Percentiles rank a stretch among this genome's conserved stretches.
Conservation (phyloP, 2,888 invertebrate species). For the Cerceris ruficornis region DNA sequence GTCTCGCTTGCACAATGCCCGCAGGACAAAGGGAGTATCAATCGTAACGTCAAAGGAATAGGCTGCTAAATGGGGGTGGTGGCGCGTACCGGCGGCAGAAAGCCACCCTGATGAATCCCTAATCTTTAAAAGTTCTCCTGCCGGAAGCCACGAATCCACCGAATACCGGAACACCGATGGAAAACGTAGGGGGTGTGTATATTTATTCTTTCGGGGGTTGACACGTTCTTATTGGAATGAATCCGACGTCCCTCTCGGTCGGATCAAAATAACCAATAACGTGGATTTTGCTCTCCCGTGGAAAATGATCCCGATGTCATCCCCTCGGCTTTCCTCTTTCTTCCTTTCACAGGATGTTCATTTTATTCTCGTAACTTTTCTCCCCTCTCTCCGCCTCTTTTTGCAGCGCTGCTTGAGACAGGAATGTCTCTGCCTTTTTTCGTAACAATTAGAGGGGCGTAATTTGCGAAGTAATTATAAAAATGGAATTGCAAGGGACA, state of each 20-base stretch:
- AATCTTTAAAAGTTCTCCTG: conserved; percentile 30
- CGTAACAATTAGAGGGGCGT: no score
- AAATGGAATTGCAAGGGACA: no score
- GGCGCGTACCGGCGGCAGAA: conserved; percentile 2
- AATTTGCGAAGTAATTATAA: no score
- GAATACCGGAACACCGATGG: neutral
- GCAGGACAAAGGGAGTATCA: conserved; percentile 52
- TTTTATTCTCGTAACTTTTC: neutral
- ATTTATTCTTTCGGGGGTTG: conserved; percentile 26
- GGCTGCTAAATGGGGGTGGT: conserved; percentile 24
- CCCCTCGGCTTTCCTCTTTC: neutral
- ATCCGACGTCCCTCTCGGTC: conserved; percentile 18
- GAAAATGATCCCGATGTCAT: conserved; percentile 31
- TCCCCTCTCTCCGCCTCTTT: neutral
- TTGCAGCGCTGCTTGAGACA: neutral
- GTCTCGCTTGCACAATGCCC: conserved; percentile 25
- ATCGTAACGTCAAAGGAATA: conserved; percentile 49
- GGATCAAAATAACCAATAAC: conserved; percentile 49
- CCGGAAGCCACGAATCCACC: conserved; percentile 23
- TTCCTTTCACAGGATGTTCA: neutral
- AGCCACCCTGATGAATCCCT: conserved; percentile 38
- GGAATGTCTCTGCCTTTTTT: neutral
- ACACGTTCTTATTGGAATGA: conserved; percentile 50
- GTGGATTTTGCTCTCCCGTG: conserved; percentile 24
- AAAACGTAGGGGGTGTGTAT: conserved; percentile 7